Conservation (phyloP, 2,113 vertebrate genomes). For the Nycticryphes semicollaris region DNA sequence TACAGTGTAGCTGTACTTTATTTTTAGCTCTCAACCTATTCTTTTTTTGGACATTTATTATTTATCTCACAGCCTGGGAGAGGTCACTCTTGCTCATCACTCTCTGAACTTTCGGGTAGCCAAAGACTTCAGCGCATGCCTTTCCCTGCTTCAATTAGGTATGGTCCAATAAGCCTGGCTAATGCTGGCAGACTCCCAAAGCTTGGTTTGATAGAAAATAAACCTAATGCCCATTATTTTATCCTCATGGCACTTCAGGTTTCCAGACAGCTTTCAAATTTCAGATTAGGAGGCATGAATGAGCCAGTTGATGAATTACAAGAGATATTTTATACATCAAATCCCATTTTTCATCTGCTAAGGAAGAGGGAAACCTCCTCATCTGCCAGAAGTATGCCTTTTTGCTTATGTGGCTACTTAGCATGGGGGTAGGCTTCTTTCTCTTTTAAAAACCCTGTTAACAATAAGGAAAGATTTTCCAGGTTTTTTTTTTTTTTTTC, state of each 20-base stretch:
- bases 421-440: neutral
- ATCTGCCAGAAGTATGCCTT: neutral
- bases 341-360: conserved; percentile 9
- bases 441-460: neutral
- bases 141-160: neutral
- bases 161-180: conserved; percentile 13
- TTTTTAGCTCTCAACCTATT: conserved; percentile 16
- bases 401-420: neutral
- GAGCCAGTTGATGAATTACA: conserved; percentile 19
- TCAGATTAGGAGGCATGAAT: neutral
- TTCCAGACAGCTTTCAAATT: conserved; percentile 28
- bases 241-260: neutral
- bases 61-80: conserved; percentile 1
- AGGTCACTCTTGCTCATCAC: neutral
- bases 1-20: neutral
- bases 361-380: neutral
- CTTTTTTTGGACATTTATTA: neutral
- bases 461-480: neutral
- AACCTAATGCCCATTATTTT: conserved; percentile 15
- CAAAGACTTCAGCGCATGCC: neutral
- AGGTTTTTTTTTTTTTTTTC: neutral
- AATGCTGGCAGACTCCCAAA: neutral
- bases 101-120: neutral
- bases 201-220: neutral
- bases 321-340: neutral